Base-by-base conservation (phyloP, 1,140 invertebrate species). In the Meloidogyne floridensis region DNA sequence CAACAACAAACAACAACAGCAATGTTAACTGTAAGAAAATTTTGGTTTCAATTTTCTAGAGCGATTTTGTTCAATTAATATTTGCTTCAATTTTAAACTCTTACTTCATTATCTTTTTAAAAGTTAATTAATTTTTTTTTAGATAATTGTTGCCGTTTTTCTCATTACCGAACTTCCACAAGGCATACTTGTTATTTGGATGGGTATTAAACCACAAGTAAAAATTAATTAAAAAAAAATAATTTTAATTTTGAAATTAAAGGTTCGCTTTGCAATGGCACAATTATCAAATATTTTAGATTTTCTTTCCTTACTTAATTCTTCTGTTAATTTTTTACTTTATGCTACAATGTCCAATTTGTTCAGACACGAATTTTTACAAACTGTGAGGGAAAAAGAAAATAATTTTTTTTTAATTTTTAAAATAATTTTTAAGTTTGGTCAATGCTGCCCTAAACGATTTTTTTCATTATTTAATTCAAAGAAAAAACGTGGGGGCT, bases 221-320 rank as follows among this genome's bases (percentile, higher is more conserved):
- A 11, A 54, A 11, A 54, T 54, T 54, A 54, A 54, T 54, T 10
- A 13, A 54, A 54, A 11, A 11, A 54, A 11, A 54, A 2, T 54
- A 13, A 54, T 10, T 54, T 54, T 10, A 54, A 54, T 10, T 54
- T 59, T 59, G 6, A 13, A 13, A 65, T n/a, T n/a, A 7, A 4
- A 65, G 59, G 59, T 86, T 59, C 73, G 80, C 1, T 85, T 86
- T 15, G 85, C 85, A 54, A 86, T 87, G 84, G 65, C 54, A 7
- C 87, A 90, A 72, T 87, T 92, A n/a, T 91, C 91, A 10, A 91
- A 91, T 83, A 80, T 92, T 3, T 89, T 92, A 86, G 92, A 92
- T 84, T 87, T 92, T 42, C 70, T 85, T 69, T 84, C 83, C 3
- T 88, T 91, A 89, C 84, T 85, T 13, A 85, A 85, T 74, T 85